Base-by-base conservation (phyloP, 2,113 vertebrate species). In the Tachycineta bicolor region DNA sequence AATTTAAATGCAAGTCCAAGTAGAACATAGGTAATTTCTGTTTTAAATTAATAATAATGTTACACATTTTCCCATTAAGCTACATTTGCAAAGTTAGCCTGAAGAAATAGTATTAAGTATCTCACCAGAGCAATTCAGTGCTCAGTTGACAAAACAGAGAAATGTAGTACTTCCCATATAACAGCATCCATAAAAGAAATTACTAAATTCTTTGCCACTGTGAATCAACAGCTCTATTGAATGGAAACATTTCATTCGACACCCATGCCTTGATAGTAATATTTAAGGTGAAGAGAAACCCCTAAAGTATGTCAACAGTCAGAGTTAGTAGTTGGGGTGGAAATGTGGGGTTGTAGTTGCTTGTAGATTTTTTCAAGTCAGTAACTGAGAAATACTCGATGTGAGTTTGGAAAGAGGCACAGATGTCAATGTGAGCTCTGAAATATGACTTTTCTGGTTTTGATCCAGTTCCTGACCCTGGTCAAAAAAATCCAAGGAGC, bases 31-130 rank as follows among this genome's bases (percentile, higher is more conserved):
- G 10, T 47, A 69, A 69, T 83, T 89, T 79, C 6, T n/a, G 39
- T 41, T 95, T 94, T 59, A 88, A 90, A 92, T 92, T 60, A 95
- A 71, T 92, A 93, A 90, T 69, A 83, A 83, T 63, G 26, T 76
- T 91, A 56, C 26, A 86, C 25, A 56, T 90, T 92, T 92, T 90
- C 24, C 47, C 60, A 59, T 95, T 90, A 86, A 94, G 56, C 20
- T 81, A 47, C 41, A 29, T 93, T 92, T 83, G 29, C 50, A 68
- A 89, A 74, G 59, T 70, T 94, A 83, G 43, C 79, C 83, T 74
- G 46, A 88, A 88, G 90, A 94, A 93, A 67, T 31, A 67, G 55
- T 46, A 62, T 2, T 33, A 83, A 85, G 16, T 88, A n/a, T 60
- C 73, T 92, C 52, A 86, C 39, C 41, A 94, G 64, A 83, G 59